phyloP scores from a whole-genome alignment of 2,888 invertebrate genomes.

The Ormyrus pomaceus region DNA sequence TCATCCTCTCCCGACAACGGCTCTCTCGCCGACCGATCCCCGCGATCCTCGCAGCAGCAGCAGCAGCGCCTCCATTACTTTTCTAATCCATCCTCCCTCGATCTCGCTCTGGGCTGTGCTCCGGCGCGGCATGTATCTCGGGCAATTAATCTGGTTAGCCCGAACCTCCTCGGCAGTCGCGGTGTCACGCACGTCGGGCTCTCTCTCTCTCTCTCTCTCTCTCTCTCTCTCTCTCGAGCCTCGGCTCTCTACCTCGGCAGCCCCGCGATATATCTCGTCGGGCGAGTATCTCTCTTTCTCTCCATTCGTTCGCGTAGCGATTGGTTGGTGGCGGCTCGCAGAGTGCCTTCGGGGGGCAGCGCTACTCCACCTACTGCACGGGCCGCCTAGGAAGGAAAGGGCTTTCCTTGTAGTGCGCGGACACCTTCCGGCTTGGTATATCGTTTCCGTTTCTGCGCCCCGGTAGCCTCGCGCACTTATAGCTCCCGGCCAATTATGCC shows the following conservation, averaged over 20 bases:
- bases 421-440: constrained; percentile 73
- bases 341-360: not conserved
- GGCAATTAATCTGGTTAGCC: no score
- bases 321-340: constrained; percentile 9
- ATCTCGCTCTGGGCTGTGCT: no score
- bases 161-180: no score
- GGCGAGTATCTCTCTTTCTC: not conserved
- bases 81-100: not conserved
- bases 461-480: constrained; percentile 34
- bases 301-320: constrained; percentile 12
- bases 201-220: no score
- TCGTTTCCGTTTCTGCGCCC: constrained; percentile 71
- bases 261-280: no score
- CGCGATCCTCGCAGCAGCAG: no score
- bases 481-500: constrained; percentile 28
- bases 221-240: no score
- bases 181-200: no score
- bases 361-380: not conserved
- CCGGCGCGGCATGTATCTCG: no score
- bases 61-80: not conserved
- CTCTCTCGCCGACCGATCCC: no score
- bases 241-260: no score
- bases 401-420: constrained; percentile 69
- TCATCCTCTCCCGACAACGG: no score
- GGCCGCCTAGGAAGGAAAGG: constrained; percentile 64